Percentiles rank a stretch among this genome's conserved stretches.
phyloP scores from a whole-genome alignment of 2,113 vertebrate species.

The Neolamprologus sp. region DNA sequence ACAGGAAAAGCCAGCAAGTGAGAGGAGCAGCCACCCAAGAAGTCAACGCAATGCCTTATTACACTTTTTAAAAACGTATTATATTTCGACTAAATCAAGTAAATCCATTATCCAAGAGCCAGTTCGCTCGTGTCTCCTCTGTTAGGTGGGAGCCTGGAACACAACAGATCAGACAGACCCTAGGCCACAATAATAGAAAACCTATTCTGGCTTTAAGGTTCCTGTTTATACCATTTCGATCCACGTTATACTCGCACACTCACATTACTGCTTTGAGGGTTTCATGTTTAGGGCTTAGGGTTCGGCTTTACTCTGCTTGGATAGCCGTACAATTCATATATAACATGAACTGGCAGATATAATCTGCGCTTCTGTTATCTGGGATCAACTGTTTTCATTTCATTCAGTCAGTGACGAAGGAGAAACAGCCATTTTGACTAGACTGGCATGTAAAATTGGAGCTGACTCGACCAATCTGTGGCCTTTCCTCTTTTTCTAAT shows the following conservation, averaged over 20 bases:
- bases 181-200: not conserved
- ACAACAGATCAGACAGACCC: not conserved
- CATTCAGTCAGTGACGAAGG: not conserved
- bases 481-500: constrained; percentile 47
- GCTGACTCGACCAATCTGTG: constrained; percentile 17
- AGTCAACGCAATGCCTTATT: not conserved
- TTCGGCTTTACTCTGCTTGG: not conserved
- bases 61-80: not conserved
- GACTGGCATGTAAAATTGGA: constrained; percentile 19
- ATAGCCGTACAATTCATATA: not conserved
- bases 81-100: not conserved
- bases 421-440: constrained; percentile 41
- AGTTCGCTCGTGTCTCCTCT: rapidly evolving
- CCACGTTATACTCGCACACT: not conserved
- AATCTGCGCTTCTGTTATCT: not conserved
- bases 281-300: not conserved
- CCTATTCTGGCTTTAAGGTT: not conserved
- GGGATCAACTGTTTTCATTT: not conserved
- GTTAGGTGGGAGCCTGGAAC: not conserved
- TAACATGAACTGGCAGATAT: not conserved
- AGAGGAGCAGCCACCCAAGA: not conserved
- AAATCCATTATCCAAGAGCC: not conserved
- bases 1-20: not conserved
- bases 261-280: not conserved
- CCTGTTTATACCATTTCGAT: not conserved